Conservation (phyloP, 2,888 invertebrate genomes). For the Serrognathus titanus region DNA sequence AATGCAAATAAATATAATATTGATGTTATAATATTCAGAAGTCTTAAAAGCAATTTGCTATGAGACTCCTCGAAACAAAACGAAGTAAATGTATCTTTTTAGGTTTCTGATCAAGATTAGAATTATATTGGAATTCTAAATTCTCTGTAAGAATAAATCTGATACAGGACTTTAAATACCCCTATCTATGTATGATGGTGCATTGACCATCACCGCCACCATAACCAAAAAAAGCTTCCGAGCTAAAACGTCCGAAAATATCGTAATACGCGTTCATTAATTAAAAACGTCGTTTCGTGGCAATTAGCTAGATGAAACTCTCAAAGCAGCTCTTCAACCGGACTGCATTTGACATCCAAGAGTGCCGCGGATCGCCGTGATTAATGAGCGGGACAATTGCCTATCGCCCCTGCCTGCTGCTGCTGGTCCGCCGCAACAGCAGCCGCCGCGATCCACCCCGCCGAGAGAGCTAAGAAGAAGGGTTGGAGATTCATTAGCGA, state of each 20-base stretch:
- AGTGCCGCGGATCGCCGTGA: slow-evolving; percentile 47
- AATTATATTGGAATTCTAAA: too few species aligned
- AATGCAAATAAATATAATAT: too few species aligned
- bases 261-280: slow-evolving; percentile 45
- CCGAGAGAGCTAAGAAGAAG: slow-evolving; percentile 39
- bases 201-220: too few species aligned
- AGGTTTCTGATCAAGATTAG: too few species aligned
- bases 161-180: too few species aligned
- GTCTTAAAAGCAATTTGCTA: too few species aligned
- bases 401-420: slow-evolving; percentile 32
- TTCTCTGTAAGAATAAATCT: too few species aligned
- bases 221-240: too few species aligned
- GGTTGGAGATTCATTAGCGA: slow-evolving; percentile 41
- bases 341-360: slow-evolving; percentile 50
- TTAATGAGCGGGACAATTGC: slow-evolving; percentile 51
- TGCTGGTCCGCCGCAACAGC: slow-evolving; percentile 18
- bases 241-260: slow-evolving; percentile 35
- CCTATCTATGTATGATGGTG: too few species aligned
- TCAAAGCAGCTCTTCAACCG: slow-evolving; percentile 48
- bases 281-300: slow-evolving; percentile 50
- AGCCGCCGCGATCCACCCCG: slow-evolving; percentile 4
- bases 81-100: too few species aligned
- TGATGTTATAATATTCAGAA: too few species aligned
- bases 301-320: slow-evolving; percentile 51
- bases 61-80: too few species aligned